phyloP scores from a whole-genome alignment of 2,113 vertebrate species.

The Ochotona curzoniae region DNA sequence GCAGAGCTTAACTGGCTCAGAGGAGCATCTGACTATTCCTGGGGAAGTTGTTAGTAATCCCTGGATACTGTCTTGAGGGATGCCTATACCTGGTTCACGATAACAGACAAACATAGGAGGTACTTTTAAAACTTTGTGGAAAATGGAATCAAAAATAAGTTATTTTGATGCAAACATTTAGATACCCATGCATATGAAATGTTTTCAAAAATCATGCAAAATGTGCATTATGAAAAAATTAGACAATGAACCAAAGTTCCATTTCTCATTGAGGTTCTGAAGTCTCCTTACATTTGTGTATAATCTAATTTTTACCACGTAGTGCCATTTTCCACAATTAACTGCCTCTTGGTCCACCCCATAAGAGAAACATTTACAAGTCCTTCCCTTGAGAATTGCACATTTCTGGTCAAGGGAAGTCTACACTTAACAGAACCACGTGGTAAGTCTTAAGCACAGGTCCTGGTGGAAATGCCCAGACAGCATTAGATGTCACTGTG shows the following conservation, averaged over 20 bases:
- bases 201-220: too few relatives aligned
- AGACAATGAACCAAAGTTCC: too few relatives aligned
- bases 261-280: too few relatives aligned
- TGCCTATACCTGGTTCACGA: background rate
- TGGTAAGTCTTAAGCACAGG: background rate
- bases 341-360: background rate
- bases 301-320: slow-evolving; percentile 1
- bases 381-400: background rate
- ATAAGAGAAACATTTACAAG: slow-evolving; percentile 9
- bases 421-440: background rate
- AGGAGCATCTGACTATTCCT: background rate
- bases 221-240: too few relatives aligned
- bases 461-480: background rate
- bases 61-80: background rate
- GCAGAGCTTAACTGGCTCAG: background rate
- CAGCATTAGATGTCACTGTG: background rate
- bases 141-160: too few relatives aligned
- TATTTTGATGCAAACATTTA: too few relatives aligned
- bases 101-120: too few relatives aligned
- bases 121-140: too few relatives aligned
- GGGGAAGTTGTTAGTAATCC: background rate
- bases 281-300: background rate
- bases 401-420: background rate
- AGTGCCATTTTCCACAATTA: slow-evolving; percentile 30
- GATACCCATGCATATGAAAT: too few relatives aligned